Percentiles rank a stretch among this genome's conserved stretches.
Conservation (phyloP, 1,140 invertebrate genomes). For the roundworm (Caenorhabditis elegans) region WBcel235 BX284603.4:10627501-10628000, state of each 20-base stretch:
- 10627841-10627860: too few relatives aligned
- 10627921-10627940: too few relatives aligned
- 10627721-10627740: not conserved
- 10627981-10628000: too few relatives aligned
- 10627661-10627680: not conserved
- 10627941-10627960: too few relatives aligned
- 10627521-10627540: constrained; percentile 50
- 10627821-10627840: not conserved
- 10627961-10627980: too few relatives aligned
- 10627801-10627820: constrained; percentile 41
- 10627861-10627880: too few relatives aligned
- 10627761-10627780: not conserved
- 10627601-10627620: constrained; percentile 42
- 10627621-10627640: not conserved
- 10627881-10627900: too few relatives aligned
- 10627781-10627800: constrained; percentile 38
- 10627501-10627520: too few relatives aligned
- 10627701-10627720: not conserved
- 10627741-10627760: constrained; percentile 32
- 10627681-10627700: not conserved
- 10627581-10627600: constrained; percentile 57
- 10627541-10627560: constrained; percentile 55
- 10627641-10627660: constrained; percentile 14
- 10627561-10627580: constrained; percentile 61
- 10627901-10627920: too few relatives aligned